Evolutionary conservation across 2,113 vertebrate genomes (phyloP), one percentile per base, ranked within the genome.

Genomic region (Microcebus lehilahytsara): DNA sequence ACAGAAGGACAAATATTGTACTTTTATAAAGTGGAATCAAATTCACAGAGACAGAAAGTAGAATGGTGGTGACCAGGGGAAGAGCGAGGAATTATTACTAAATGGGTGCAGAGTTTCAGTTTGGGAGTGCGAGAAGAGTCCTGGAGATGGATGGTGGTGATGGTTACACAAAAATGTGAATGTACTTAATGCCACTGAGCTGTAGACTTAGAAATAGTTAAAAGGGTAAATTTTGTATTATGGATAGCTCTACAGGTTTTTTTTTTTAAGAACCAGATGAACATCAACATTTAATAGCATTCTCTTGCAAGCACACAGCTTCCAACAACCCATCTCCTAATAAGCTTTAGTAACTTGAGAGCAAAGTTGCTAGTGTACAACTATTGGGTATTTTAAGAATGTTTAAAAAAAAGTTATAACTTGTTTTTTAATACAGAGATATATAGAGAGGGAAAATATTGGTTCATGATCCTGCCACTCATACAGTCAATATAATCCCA

Each of bases 101-200:
- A 3, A 32, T 5, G 22, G 53, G 40, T 3, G 14, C 60, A 25
- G 11, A 23, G 17, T 64, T 64, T 84, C 49, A 9, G 4, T 46
- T 37, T 6, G 77, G 60, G 12, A 32, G 9, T 34, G 22, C 16
- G 16, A 25, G 6, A 67, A 51, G 56, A 46, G 34, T 66, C 42
- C 37, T 34, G 23, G 42, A 40, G 10, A 13, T 0, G 13, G 23
- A 5, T 1, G 1, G 2, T 13, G 6, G 49, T 23, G 10, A 60
- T 1, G 9, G 34, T 13, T 34, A 16, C 3, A 32, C 42, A n/a
- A 19, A 6, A 34, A 8, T 25, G 22, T 23, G 27, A 58, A 51
- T 1, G 1, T 19, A 6, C 46, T 25, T n/a, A 51, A 69, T 56
- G 30, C 2, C 89, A 23, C 49, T 40, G 10, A 64, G 46, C 23